Conservation (phyloP, 2,888 invertebrate genomes). For the Cerceris rybyensis region DNA sequence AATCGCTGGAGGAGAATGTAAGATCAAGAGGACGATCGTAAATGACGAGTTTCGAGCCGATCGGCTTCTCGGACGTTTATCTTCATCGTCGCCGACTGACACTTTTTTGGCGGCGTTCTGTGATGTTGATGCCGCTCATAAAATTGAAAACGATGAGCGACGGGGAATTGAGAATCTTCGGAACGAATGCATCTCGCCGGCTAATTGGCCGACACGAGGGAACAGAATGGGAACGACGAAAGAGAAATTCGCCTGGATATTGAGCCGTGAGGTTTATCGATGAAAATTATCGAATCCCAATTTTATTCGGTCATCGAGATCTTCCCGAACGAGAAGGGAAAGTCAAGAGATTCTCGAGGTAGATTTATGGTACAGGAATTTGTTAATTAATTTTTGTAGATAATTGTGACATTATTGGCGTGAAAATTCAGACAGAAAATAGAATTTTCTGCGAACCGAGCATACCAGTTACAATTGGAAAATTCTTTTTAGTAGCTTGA, state of each 20-base stretch:
- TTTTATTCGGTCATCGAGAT: too few species aligned
- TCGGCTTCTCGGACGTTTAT: conserved; percentile 40
- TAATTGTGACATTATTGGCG: not conserved
- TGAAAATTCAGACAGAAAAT: not conserved
- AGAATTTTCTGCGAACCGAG: not conserved
- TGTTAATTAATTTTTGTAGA: not conserved
- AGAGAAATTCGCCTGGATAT: conserved; percentile 19
- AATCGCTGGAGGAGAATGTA: too few species aligned
- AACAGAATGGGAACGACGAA: conserved; percentile 21
- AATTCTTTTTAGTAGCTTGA: not conserved
- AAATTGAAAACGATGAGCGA: conserved; percentile 30
- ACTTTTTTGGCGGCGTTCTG: conserved; percentile 28
- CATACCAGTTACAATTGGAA: not conserved
- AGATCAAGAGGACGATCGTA: not conserved
- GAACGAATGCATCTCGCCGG: conserved; percentile 11
- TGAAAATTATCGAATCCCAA: not conserved
- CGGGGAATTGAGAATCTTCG: conserved; percentile 33
- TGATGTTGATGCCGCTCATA: conserved; percentile 20
- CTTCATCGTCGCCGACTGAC: conserved; percentile 55
- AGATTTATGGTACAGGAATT: too few species aligned
- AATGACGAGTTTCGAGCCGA: conserved; percentile 28
- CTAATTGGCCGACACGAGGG: conserved; percentile 28
- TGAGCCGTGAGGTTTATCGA: not conserved
- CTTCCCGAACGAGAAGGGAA: too few species aligned
- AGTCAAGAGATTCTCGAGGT: too few species aligned